These are phyloP conservation scores for Tursiops truncatus DNA, from an alignment of 2,113 vertebrate species.

Conservation along the genomic window DNA sequence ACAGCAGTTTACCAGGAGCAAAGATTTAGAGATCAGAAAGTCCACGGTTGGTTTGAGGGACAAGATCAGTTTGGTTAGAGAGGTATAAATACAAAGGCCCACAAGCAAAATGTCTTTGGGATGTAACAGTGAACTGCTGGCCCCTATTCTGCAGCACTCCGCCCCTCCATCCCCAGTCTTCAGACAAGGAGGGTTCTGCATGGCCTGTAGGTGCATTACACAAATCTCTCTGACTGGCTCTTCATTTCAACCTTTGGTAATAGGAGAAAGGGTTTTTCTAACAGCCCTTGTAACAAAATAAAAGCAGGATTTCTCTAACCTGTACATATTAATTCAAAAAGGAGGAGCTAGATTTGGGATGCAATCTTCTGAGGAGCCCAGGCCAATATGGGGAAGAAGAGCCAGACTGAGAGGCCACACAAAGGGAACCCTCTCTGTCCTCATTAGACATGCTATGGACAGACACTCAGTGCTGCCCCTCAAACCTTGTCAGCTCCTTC, in stretches of 20 bases:
- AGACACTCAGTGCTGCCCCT: neutral
- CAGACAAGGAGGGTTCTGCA: neutral
- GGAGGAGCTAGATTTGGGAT: neutral
- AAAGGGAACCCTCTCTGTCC: neutral
- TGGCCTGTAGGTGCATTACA: neutral
- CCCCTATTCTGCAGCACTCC: neutral
- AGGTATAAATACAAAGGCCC: neutral
- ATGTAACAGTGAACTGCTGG: neutral
- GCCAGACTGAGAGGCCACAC: neutral
- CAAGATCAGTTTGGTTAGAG: neutral
- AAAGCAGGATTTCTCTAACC: neutral
- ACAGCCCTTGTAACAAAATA: neutral
- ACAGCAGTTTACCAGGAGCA: neutral
- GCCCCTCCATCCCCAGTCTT: neutral
- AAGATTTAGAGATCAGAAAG: neutral
- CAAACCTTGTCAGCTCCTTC: neutral
- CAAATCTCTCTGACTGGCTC: neutral
- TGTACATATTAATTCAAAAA: constrained; percentile 8
- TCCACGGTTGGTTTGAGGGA: neutral
- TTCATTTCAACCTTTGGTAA: neutral
- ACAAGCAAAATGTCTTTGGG: neutral
- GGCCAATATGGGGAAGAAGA: neutral
- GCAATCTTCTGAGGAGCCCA: neutral
- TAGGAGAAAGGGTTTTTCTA: neutral
- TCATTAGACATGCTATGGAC: neutral